Conservation (phyloP, 2,113 vertebrate genomes). For the Panthera tigris region DNA sequence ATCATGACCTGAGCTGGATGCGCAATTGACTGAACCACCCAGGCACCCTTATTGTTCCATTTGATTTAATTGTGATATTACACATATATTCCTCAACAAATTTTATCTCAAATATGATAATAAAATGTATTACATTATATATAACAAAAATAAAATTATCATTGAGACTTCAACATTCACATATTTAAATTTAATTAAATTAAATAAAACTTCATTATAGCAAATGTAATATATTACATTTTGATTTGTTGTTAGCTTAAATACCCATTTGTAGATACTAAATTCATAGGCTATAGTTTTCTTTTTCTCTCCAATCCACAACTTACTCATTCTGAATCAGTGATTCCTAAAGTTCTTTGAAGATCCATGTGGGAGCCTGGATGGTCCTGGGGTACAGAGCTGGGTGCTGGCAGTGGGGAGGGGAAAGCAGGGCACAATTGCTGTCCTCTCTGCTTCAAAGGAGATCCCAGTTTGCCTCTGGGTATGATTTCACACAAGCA, state of each 20-base stretch:
- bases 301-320: not conserved
- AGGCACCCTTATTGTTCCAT: too few species aligned
- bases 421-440: not conserved
- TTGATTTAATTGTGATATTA: not conserved
- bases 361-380: not conserved
- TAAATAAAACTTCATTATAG: not conserved
- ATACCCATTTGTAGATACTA: not conserved
- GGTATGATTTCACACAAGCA: not conserved
- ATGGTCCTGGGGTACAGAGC: not conserved
- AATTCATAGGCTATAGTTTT: not conserved
- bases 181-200: not conserved
- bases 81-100: not conserved
- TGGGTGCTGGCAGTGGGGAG: not conserved
- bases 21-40: too few species aligned
- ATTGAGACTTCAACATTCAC: not conserved
- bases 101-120: not conserved
- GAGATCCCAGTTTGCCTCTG: not conserved
- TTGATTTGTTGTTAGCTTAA: not conserved
- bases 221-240: not conserved
- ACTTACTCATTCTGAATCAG: not conserved
- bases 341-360: not conserved
- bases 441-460: not conserved
- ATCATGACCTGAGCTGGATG: too few species aligned
- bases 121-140: not conserved
- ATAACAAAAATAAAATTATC: not conserved